Base-by-base conservation (phyloP, 2,113 vertebrate species). In the Serinus canaria region DNA sequence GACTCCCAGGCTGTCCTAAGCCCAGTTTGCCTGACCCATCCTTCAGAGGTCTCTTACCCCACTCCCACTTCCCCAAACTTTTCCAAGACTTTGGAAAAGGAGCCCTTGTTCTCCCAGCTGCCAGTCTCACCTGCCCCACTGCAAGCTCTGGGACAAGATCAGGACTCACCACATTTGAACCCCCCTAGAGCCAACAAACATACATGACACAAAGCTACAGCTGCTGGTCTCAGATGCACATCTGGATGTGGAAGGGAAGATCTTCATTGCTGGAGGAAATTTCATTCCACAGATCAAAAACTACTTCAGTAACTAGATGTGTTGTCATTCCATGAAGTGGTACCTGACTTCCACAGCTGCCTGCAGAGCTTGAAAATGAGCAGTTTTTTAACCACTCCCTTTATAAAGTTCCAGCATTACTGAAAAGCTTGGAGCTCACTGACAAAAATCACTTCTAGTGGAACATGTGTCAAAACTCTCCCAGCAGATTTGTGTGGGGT, bases 21-120 rank as follows among this genome's bases (percentile, higher is more conserved):
- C 43, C 35, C 1, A 1, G 20, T 58, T 41, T 58, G 21, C 37
- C 49, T 60, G 14, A n/a, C 33, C 20, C 22, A 23, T 53, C 31
- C 46, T 56, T 39, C 60, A 76, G 64, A 18, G 13, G 15, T 82
- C 21, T 91, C 27, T 62, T 23, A 60, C 12, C 2, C 3, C 13
- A 49, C 11, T 7, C 7, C 16, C 27, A 18, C 1, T 1, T n/a
- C 3, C 39, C 23, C 43, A 77, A 11, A 13, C n/a, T n/a, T n/a
- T n/a, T n/a, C n/a, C n/a, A n/a, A 46, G 53, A 9, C 39, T 83
- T 43, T 56, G 60, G 27, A 37, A 79, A 46, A 33, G 10, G 21
- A 89, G 43, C 3, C 28, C 10, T 41, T 67, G 43, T 2, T 7
- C 35, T 91, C 39, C 46, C 0, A 0, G 25, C 23, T 37, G 75